These are phyloP conservation scores for Bujurquina vittata DNA, from an alignment of 2,113 vertebrate species.

Conservation along the genomic window DNA sequence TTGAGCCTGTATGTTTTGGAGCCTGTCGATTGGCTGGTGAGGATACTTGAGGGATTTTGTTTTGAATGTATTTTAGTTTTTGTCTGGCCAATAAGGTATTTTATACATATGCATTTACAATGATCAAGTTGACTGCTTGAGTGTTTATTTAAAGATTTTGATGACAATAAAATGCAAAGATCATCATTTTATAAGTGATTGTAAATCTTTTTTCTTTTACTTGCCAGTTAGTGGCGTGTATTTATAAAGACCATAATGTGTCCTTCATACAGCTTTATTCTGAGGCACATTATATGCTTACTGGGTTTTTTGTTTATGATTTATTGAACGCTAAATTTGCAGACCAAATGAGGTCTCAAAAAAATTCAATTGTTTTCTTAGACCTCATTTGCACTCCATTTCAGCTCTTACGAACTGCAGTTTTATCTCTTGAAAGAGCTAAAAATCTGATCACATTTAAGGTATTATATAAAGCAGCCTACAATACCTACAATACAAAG, in stretches of 20 bases:
- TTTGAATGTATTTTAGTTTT: background rate
- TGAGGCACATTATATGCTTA: background rate
- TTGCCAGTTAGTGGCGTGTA: background rate
- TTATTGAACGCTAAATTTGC: background rate
- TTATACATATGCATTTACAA: slow-evolving; percentile 21
- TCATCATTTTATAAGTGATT: slow-evolving; percentile 20
- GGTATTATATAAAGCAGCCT: too few species aligned
- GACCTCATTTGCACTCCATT: too few species aligned
- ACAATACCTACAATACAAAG: too few species aligned
- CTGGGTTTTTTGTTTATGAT: background rate
- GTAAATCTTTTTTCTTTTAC: slow-evolving; percentile 35
- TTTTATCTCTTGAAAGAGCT: too few species aligned
- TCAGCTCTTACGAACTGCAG: too few species aligned
- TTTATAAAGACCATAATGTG: background rate
- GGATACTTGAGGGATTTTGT: slow-evolving; percentile 17
- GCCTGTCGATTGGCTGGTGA: background rate
- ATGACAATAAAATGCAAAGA: slow-evolving; percentile 23
- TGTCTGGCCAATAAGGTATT: slow-evolving; percentile 1
- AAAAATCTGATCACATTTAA: too few species aligned
- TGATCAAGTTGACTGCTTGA: background rate
- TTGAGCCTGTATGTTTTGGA: background rate
- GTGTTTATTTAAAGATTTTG: slow-evolving; percentile 50
- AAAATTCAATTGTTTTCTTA: too few species aligned
- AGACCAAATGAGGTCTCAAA: background rate
- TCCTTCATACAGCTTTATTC: background rate